Base-by-base conservation (phyloP, 2,113 vertebrate species). In the Saccopteryx bilineata region DNA sequence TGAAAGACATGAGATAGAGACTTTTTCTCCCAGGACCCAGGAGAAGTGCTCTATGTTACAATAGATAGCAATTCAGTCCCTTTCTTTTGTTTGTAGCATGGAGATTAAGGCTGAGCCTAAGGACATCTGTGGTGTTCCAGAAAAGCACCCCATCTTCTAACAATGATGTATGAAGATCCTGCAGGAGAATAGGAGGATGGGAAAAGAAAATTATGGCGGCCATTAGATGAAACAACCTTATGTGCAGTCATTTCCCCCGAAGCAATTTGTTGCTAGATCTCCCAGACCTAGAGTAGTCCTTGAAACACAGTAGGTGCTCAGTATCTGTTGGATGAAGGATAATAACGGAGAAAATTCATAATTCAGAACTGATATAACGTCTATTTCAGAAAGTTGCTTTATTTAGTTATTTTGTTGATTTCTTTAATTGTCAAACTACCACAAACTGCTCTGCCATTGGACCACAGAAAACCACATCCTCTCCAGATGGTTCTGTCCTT, bases 171-270 rank as follows among this genome's bases (percentile, higher is more conserved):
- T 0, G 1, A 50, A 71, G 58, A 56, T 46, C 56, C 82, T 66
- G 12, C 7, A 4, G 5, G 13, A 95, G 39, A 88, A 71, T 5
- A 6, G 6, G 9, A 92, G 23, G 74, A 56, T 0, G 1, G 15
- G 46, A 13, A 28, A n/a, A 33, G 72, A 46, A 39, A n/a, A 66
- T 54, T 1, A 56, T 18, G 24, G 10, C 66, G 26, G 14, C 9
- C 48, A 28, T 2, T 90, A 21, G 50, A 65, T 72, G 61, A 82
- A 66, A 61, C 66, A 33, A 54, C 9, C 52, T 3, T 26, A 4
- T 0, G 1, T 1, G 9, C 3, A 75, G 54, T 23, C 3, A n/a
- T 72, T 63, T 93, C 31, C 13, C 12, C 39, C n/a, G 0, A 0
- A 28, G 12, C 14, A 66, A 46, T 52, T 81, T 23, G 26, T 58